Evolutionary conservation across 2,113 vertebrate genomes (phyloP).

Genomic region (Lontra canadensis): DNA sequence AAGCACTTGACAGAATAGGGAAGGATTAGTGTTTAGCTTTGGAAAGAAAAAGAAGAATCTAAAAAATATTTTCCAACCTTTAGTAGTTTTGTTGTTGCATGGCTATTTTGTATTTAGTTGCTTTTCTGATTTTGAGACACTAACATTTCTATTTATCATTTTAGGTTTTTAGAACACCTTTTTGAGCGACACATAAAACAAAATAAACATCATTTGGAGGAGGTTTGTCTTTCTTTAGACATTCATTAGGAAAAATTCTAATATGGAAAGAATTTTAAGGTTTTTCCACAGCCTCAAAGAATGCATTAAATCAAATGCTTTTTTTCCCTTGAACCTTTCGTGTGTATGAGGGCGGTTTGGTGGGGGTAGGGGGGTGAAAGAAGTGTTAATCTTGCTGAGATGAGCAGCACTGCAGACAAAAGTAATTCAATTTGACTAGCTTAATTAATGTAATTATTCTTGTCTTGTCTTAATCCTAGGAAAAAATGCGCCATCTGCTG

Average conservation of each 20-base stretch:
- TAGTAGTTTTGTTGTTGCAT: not conserved
- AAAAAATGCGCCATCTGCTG: constrained; percentile 85
- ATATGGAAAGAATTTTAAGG: not conserved
- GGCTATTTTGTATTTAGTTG: not conserved
- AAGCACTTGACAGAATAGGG: not conserved
- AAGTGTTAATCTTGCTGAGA: not conserved
- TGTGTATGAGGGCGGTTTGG: not conserved
- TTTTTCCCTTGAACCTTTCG: not conserved
- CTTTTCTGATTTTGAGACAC: constrained; percentile 47
- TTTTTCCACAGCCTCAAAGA: not conserved
- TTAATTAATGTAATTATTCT: not conserved
- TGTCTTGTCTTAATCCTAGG: constrained; percentile 66
- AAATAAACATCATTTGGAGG: constrained; percentile 85
- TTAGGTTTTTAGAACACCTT: constrained; percentile 84
- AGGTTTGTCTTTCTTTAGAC: constrained; percentile 82
- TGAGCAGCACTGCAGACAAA: not conserved
- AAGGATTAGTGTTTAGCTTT: not conserved
- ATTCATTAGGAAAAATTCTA: not conserved
- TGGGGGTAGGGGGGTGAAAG: no score
- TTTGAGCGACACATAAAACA: constrained; percentile 85
- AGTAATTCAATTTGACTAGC: not conserved
- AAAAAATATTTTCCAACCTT: not conserved
- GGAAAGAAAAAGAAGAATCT: not conserved
- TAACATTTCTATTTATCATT: constrained; percentile 69
- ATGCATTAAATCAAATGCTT: not conserved